Evolutionary conservation across 2,797 vertebrate species (phyloP).

Genomic region (Cuniculus paca): DNA sequence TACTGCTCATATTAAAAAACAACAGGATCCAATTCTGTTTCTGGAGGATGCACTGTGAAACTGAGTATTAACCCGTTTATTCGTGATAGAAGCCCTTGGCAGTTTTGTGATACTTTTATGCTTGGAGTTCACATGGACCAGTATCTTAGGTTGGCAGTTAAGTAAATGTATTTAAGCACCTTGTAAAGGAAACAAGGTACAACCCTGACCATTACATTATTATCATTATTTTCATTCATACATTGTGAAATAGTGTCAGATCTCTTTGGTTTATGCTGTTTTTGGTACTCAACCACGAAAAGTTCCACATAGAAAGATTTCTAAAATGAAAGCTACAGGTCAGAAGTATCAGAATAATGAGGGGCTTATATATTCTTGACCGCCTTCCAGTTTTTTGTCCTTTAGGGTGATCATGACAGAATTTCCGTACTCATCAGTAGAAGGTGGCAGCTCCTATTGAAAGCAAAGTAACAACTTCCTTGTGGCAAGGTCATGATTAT

Average conservation of each 20-base stretch:
- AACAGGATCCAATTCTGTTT: neutral
- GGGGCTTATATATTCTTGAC: neutral
- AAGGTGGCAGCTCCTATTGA: neutral
- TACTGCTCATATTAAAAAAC: neutral
- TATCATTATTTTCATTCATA: neutral
- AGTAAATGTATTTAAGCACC: conserved; percentile 21
- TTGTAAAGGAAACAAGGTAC: neutral
- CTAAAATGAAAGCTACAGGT: conserved; percentile 21
- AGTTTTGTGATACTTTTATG: conserved; percentile 10
- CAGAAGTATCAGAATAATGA: conserved; percentile 14
- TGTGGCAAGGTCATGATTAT: neutral
- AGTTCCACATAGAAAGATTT: conserved; percentile 4
- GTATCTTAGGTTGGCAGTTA: neutral
- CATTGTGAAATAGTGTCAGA: neutral
- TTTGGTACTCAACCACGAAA: neutral
- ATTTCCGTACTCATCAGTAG: neutral
- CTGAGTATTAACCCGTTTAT: neutral
- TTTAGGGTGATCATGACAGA: neutral
- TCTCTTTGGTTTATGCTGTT: conserved; percentile 26
- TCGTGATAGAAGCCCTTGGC: conserved; percentile 16
- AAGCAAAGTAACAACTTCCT: conserved; percentile 12
- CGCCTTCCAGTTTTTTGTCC: neutral
- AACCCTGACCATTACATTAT: neutral
- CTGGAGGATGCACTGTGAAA: neutral
- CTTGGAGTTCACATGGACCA: neutral